A percentile compares a stretch with the other conserved stretches of the same genome.
Conservation (phyloP, 2,113 vertebrate genomes). For the Rhinolophus ferrumequinum region DNA sequence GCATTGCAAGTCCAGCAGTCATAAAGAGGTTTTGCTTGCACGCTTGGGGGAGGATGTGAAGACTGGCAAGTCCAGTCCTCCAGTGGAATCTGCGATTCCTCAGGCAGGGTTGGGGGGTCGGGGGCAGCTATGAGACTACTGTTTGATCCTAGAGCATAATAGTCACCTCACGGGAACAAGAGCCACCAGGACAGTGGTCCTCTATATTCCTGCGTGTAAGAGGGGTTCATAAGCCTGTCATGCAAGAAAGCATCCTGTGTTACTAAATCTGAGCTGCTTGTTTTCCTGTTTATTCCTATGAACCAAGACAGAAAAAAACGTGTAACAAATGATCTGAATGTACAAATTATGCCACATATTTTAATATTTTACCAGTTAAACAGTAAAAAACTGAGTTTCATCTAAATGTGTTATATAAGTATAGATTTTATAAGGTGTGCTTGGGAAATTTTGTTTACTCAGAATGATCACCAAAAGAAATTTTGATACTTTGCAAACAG, state of each 20-base stretch:
- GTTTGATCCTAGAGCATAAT: neutral
- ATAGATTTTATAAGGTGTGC: neutral
- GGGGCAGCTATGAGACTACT: rapidly evolving
- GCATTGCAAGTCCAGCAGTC: neutral
- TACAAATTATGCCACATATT: neutral
- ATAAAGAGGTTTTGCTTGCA: neutral
- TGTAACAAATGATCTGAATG: neutral
- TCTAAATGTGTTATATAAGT: neutral
- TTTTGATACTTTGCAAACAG: neutral
- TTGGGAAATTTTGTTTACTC: neutral
- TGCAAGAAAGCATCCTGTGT: neutral
- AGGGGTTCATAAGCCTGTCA: neutral
- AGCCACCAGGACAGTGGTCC: neutral
- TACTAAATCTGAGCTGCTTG: neutral
- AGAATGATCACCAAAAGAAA: neutral
- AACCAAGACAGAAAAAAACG: neutral
- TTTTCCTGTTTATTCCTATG: neutral
- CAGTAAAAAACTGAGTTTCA: neutral
- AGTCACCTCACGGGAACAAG: neutral
- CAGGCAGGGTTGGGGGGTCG: neutral
- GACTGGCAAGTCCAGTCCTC: no score
- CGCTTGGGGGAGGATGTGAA: neutral
- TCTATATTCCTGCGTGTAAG: neutral
- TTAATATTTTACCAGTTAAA: neutral
- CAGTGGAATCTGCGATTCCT: neutral